Percentiles rank a stretch among this genome's conserved stretches.
phyloP scores from a whole-genome alignment of 2,797 vertebrate genomes.

The Poecilia wingei region DNA sequence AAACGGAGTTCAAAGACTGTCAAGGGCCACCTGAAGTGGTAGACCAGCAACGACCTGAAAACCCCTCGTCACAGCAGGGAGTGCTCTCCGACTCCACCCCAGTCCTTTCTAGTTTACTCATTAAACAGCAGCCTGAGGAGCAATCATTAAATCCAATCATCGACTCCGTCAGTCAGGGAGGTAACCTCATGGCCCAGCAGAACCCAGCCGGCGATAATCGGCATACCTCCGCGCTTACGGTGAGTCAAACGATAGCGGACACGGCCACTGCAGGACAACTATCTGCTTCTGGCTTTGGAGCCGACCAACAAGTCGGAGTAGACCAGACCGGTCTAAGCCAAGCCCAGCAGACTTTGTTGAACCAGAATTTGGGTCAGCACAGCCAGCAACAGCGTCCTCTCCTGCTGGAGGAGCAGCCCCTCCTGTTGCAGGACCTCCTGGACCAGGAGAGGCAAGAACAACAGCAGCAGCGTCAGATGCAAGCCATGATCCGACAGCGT shows the following conservation, averaged over 20 bases:
- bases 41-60: slow-evolving; percentile 72
- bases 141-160: slow-evolving; percentile 80
- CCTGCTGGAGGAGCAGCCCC: slow-evolving; percentile 95
- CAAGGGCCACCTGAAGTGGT: slow-evolving; percentile 68
- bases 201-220: slow-evolving; percentile 75
- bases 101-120: slow-evolving; percentile 91
- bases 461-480: slow-evolving; percentile 98
- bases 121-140: slow-evolving; percentile 86
- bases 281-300: slow-evolving; percentile 77
- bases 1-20: slow-evolving; percentile 81
- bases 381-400: slow-evolving; percentile 87
- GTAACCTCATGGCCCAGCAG: slow-evolving; percentile 80
- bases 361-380: slow-evolving; percentile 82
- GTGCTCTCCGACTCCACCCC: slow-evolving; percentile 86
- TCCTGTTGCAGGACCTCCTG: slow-evolving; percentile 94
- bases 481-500: slow-evolving; percentile 98
- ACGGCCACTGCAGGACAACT: slow-evolving; percentile 74
- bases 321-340: slow-evolving; percentile 80
- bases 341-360: slow-evolving; percentile 84
- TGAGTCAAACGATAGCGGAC: slow-evolving; percentile 75
- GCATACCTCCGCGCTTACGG: slow-evolving; percentile 70
- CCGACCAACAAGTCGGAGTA: slow-evolving; percentile 80
- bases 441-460: slow-evolving; percentile 98
- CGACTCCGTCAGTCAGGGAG: slow-evolving; percentile 80
- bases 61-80: slow-evolving; percentile 76